Conservation (phyloP, 2,888 invertebrate genomes). For the Clitarchus hookeri region DNA sequence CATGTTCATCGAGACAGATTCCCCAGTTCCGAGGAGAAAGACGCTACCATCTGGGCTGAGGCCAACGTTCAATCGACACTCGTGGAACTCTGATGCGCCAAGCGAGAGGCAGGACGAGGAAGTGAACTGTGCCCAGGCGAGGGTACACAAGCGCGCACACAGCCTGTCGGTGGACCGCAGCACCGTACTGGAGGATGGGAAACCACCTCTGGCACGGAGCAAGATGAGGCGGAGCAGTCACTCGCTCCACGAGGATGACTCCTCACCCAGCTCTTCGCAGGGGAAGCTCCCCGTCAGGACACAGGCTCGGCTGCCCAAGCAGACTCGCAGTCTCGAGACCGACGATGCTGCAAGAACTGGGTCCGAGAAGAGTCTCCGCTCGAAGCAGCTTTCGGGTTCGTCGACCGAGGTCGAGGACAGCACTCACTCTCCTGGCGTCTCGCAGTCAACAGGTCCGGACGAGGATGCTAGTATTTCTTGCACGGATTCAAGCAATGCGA, state of each 20-base stretch:
- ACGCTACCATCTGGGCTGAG: slow-evolving; percentile 53
- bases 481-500: background rate
- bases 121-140: slow-evolving; percentile 33
- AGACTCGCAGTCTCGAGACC: background rate
- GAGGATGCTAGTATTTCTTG: background rate
- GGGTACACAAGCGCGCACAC: slow-evolving; percentile 56
- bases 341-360: background rate
- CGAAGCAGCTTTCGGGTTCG: background rate
- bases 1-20: slow-evolving; percentile 59
- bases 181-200: slow-evolving; percentile 29
- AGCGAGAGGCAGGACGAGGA: slow-evolving; percentile 32
- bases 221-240: slow-evolving; percentile 48
- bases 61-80: slow-evolving; percentile 54
- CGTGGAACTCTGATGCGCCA: slow-evolving; percentile 55
- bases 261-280: slow-evolving; percentile 20
- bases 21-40: slow-evolving; percentile 54
- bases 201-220: slow-evolving; percentile 38
- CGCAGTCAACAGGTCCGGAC: background rate
- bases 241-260: slow-evolving; percentile 49
- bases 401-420: background rate
- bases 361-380: background rate
- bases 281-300: background rate
- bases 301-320: background rate
- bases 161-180: slow-evolving; percentile 54
- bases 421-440: background rate